Conservation (phyloP, 1,140 invertebrate genomes). For the Daktulosphaira vitifoliae region DNA sequence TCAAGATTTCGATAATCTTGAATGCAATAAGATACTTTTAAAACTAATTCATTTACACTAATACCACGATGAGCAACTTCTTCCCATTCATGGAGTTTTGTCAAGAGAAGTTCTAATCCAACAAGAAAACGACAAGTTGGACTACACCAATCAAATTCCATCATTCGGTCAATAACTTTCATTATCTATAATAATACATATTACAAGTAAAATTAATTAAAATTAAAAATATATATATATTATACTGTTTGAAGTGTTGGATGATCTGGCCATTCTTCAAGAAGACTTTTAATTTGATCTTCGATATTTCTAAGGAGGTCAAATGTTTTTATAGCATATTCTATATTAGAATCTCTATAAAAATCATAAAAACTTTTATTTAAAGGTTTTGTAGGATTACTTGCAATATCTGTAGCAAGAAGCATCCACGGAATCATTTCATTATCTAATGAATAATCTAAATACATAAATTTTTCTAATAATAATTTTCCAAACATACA, state of each 20-base stretch:
- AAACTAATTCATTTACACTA: constrained; percentile 62
- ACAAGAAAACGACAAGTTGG: constrained; percentile 81
- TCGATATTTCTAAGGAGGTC: constrained; percentile 58
- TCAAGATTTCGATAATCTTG: constrained; percentile 88
- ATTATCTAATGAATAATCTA: constrained; percentile 48
- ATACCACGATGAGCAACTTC: constrained; percentile 78
- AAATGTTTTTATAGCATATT: constrained; percentile 63
- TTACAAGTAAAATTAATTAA: not conserved
- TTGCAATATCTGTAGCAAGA: constrained; percentile 27
- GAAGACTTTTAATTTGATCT: constrained; percentile 55
- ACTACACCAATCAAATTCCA: constrained; percentile 66
- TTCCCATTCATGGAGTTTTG: constrained; percentile 84
- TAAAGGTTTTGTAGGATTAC: constrained; percentile 5
- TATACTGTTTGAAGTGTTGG: constrained; percentile 67
- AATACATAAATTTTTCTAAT: constrained; percentile 36
- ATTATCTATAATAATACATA: constrained; percentile 48
- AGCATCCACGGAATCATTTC: constrained; percentile 50
- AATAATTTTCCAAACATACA: constrained; percentile 45
- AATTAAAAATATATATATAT: constrained; percentile 27
- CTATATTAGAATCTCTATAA: constrained; percentile 75
- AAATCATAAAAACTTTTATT: constrained; percentile 55
- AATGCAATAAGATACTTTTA: constrained; percentile 67
- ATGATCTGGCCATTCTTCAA: constrained; percentile 82
- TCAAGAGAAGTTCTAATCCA: constrained; percentile 78
- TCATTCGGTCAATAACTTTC: constrained; percentile 62